Evolutionary conservation across 2,797 vertebrate genomes (phyloP).

Genomic region (Acrossocheilus wenchowensis): DNA sequence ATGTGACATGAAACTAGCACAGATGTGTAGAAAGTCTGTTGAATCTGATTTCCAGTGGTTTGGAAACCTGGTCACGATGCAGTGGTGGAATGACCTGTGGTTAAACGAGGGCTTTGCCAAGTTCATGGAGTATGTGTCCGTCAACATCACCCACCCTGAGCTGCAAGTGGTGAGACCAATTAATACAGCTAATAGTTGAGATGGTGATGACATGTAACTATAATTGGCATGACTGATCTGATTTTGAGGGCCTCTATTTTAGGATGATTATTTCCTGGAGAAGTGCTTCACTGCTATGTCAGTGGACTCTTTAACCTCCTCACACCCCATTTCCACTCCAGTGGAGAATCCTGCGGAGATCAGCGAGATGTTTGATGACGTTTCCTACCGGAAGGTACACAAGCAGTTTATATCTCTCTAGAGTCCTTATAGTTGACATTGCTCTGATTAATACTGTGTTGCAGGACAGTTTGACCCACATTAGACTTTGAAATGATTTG

Average conservation of each 20-base stretch:
- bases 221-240: not conserved
- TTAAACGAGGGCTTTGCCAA: slow-evolving; percentile 67
- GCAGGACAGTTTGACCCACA: not conserved
- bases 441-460: not conserved
- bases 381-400: slow-evolving; percentile 84
- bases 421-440: not conserved
- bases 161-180: slow-evolving; percentile 59
- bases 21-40: not conserved
- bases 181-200: not conserved
- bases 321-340: slow-evolving; percentile 83
- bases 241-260: slow-evolving; percentile 10
- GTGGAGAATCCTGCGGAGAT: slow-evolving; percentile 82
- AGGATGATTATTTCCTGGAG: slow-evolving; percentile 80
- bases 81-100: slow-evolving; percentile 67
- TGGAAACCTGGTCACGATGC: slow-evolving; percentile 66
- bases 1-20: not conserved
- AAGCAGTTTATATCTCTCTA: not conserved
- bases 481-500: not conserved
- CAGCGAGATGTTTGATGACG: slow-evolving; percentile 83
- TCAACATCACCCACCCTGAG: slow-evolving; percentile 59
- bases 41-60: slow-evolving; percentile 56
- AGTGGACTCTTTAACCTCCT: slow-evolving; percentile 80
- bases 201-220: not conserved
- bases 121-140: slow-evolving; percentile 65
- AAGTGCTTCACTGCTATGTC: slow-evolving; percentile 81